Percentiles rank a stretch among this genome's conserved stretches.
Evolutionary conservation across 2,113 vertebrate genomes (phyloP).

Genomic region (Oostethus manadensis): DNA sequence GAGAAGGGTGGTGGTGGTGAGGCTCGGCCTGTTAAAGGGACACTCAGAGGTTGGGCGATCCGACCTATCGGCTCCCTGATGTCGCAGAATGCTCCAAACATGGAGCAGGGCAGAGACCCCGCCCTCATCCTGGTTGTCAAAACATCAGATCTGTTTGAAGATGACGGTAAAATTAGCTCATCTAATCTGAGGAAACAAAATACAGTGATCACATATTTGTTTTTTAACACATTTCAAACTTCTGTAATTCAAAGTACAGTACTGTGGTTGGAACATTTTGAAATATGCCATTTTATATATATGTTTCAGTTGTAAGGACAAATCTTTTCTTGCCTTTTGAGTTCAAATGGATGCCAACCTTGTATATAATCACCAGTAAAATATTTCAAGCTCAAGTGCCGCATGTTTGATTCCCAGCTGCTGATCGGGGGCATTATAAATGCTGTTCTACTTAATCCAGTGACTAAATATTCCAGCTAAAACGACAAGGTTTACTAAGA

Average conservation of each 20-base stretch:
- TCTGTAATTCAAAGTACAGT: not conserved
- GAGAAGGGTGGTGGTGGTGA: constrained; percentile 58
- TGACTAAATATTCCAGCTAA: not conserved
- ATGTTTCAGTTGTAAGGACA: no score
- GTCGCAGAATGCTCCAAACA: not conserved
- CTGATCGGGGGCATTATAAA: no score
- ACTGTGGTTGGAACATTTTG: not conserved
- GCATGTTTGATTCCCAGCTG: not conserved
- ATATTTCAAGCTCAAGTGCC: not conserved
- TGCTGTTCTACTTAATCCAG: not conserved
- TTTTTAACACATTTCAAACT: no score
- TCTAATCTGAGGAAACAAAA: no score
- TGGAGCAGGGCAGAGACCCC: constrained; percentile 13
- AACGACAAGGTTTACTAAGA: not conserved
- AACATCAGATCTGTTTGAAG: no score
- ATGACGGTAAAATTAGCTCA: no score
- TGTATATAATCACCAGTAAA: not conserved
- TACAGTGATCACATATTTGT: not conserved
- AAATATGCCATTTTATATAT: not conserved
- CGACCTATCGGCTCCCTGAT: constrained; percentile 50
- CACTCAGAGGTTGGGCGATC: constrained; percentile 51
- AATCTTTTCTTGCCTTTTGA: no score
- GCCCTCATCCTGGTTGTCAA: not conserved
- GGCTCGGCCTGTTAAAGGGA: constrained; percentile 53
- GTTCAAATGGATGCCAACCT: not conserved